These are phyloP conservation scores for Agapetus fuscipes DNA, from an alignment of 2,888 invertebrate genomes.

Conservation along the genomic window DNA sequence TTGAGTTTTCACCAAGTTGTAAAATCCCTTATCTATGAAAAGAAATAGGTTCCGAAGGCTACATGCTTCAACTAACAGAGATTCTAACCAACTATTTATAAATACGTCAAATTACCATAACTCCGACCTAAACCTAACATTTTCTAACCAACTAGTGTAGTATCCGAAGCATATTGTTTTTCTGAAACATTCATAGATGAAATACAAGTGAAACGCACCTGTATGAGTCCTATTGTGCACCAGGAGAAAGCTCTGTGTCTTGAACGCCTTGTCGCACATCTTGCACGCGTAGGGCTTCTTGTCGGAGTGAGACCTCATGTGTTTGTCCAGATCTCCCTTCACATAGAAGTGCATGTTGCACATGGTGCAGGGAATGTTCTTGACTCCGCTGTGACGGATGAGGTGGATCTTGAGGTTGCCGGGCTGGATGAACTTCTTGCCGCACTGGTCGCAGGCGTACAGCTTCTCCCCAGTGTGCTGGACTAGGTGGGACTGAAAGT, in stretches of 20 bases:
- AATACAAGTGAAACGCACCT: too few species aligned
- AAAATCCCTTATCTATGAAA: too few species aligned
- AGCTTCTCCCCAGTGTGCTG: slow-evolving; percentile 20
- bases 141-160: too few species aligned
- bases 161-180: too few species aligned
- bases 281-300: slow-evolving; percentile 31
- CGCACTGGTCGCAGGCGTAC: slow-evolving; percentile 15
- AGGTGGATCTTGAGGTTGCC: slow-evolving; percentile 18
- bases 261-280: slow-evolving; percentile 34
- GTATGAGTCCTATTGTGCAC: slow-evolving; percentile 33
- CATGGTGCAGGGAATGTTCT: slow-evolving; percentile 16
- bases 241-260: slow-evolving; percentile 29
- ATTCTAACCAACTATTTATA: too few species aligned
- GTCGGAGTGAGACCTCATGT: slow-evolving; percentile 18
- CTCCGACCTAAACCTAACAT: too few species aligned
- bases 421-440: slow-evolving; percentile 14
- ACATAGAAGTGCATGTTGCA: slow-evolving; percentile 29
- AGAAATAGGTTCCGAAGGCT: too few species aligned
- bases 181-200: too few species aligned
- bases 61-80: too few species aligned
- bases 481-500: slow-evolving; percentile 16
- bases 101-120: too few species aligned
- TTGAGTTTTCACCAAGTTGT: too few species aligned
- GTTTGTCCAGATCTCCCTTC: slow-evolving; percentile 25
- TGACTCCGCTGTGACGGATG: slow-evolving; percentile 18